A percentile compares a stretch with the other conserved stretches of the same genome.
These are phyloP conservation scores for Coreoperca whiteheadi DNA, from an alignment of 2,113 vertebrate genomes.

Conservation along the genomic window DNA sequence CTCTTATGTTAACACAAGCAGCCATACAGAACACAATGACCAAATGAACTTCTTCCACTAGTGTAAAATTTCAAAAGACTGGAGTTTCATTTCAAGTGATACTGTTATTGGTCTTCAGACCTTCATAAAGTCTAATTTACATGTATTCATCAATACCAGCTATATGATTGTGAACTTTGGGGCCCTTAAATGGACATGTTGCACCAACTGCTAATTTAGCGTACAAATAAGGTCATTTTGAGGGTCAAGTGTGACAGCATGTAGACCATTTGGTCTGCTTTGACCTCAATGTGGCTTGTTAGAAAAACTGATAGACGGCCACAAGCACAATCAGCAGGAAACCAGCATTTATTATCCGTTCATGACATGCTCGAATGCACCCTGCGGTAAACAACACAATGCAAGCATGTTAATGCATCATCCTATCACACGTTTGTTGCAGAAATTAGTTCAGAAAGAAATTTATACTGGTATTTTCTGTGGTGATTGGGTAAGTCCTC, in stretches of 20 bases:
- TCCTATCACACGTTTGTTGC: neutral
- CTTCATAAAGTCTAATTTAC: neutral
- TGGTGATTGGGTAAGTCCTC: neutral
- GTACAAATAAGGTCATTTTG: neutral
- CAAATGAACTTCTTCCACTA: neutral
- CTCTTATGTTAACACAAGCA: neutral
- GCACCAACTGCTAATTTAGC: neutral
- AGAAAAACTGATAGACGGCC: constrained; percentile 29
- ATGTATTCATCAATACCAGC: neutral
- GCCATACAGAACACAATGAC: neutral
- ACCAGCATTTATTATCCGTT: constrained; percentile 55
- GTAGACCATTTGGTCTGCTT: neutral
- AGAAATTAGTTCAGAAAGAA: neutral
- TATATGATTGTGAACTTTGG: neutral
- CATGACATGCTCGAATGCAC: neutral
- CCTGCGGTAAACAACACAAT: neutral
- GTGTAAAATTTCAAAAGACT: no score
- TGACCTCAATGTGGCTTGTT: constrained; percentile 8
- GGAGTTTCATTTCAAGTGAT: neutral
- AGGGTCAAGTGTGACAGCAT: neutral
- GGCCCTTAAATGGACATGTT: neutral
- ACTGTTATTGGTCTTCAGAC: neutral
- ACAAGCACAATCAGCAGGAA: constrained; percentile 41
- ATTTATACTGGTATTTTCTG: constrained; percentile 2
- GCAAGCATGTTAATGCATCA: no score